Evolutionary conservation across 2,888 invertebrate genomes (phyloP).

Genomic region (Dryococelus australis): DNA sequence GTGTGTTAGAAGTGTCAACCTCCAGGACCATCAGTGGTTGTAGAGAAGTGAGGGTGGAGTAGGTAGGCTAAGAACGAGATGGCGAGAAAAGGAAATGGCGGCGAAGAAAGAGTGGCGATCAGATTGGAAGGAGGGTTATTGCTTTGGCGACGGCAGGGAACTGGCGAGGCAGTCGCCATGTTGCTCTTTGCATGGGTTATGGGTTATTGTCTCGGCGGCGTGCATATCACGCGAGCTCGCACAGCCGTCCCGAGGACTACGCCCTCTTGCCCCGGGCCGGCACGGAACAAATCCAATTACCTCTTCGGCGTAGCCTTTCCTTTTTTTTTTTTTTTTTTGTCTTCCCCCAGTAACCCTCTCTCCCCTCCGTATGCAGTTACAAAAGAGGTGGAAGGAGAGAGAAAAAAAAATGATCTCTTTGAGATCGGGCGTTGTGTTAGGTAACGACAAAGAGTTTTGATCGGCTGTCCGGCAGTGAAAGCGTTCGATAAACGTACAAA

Average conservation of each 20-base stretch:
- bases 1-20: no score
- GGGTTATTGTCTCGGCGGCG: not conserved
- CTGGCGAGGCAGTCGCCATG: not conserved
- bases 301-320: not conserved
- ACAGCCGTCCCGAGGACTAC: not conserved
- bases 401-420: not conserved
- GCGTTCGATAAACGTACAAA: not conserved
- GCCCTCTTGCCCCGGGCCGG: not conserved
- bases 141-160: no score
- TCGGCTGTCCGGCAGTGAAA: not conserved
- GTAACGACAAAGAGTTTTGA: not conserved
- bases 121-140: not conserved
- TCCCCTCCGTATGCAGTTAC: not conserved
- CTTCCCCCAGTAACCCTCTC: not conserved
- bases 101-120: no score
- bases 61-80: no score
- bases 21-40: no score
- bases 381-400: not conserved
- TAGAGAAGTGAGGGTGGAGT: no score
- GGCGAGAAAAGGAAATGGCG: not conserved
- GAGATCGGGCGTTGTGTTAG: not conserved
- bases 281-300: conserved; percentile 16
- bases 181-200: not conserved
- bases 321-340: not conserved
- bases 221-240: not conserved